Evolutionary conservation across 2,888 invertebrate species (phyloP), one percentile per base, ranked within the genome.

Genomic region (Digitonthophagus gazella): DNA sequence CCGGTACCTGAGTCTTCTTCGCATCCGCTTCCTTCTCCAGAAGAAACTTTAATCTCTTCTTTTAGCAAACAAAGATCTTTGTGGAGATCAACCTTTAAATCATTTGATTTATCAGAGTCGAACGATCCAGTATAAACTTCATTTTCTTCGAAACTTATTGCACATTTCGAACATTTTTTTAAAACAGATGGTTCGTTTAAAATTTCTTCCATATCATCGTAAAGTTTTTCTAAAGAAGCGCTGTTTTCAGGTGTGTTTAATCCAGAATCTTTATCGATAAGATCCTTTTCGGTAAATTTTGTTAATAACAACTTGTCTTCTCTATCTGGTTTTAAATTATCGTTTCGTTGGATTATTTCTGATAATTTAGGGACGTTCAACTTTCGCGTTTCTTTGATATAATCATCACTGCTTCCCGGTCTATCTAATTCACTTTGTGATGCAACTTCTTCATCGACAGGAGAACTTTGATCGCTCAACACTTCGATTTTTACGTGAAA

Each of bases 271-370:
- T 69, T 69, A 65, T 69, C 69, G 18, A 69, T 56, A 6, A 69
- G 19, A 14, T 67, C 69, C 19, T 64, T 64, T 28, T 67, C 58
- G 15, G 61, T 8, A 55, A 55, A 11, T 28, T 68, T 68, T 11
- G 28, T 44, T 44, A 44, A 44, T 44, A 44, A n/a, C n/a, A n/a
- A 44, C 11, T 44, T 44, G 11, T 44, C 28, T 14, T 61, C 65
- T 19, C 61, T 68, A 18, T 67, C 69, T 20, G 67, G 64, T 20
- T 55, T 64, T 19, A 66, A 63, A 8, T 22, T 56, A 14, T 65
- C 68, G 71, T 80, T 79, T 66, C 78, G 78, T 74, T 79, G 76
- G 56, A 80, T 80, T 6, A 80, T 71, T 69, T 80, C 79, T 11
- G 72, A 71, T 28, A 80, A 68, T 71, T 77, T 81, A 65, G 80